Conservation (phyloP, 2,888 invertebrate genomes). For the Melitaea athalia region DNA sequence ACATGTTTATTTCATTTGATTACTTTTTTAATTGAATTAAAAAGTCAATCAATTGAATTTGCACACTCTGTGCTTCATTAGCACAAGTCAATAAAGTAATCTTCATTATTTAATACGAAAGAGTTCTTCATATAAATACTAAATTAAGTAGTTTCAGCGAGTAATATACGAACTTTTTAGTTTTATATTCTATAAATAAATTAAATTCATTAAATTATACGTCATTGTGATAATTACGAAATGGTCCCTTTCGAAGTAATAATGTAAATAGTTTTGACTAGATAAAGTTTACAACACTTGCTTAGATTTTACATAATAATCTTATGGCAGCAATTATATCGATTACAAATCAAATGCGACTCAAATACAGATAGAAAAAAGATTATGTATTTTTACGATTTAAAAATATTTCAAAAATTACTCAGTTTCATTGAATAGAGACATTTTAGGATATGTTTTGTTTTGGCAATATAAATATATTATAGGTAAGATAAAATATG, state of each 20-base stretch:
- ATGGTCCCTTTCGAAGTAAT: constrained; percentile 22
- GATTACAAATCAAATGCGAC: constrained; percentile 26
- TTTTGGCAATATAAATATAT: neutral
- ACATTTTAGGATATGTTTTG: constrained; percentile 8
- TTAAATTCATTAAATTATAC: neutral
- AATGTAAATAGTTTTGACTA: constrained; percentile 58
- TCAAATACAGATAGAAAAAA: constrained; percentile 27
- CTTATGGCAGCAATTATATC: constrained; percentile 48
- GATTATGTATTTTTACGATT: neutral
- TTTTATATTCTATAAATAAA: neutral
- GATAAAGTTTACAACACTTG: constrained; percentile 49
- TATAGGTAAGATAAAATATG: neutral
- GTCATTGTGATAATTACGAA: constrained; percentile 38
- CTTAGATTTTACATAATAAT: constrained; percentile 41
- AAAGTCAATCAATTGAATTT: too few species aligned
- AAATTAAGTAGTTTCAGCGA: too few species aligned
- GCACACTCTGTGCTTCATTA: too few species aligned
- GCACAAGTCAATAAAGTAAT: too few species aligned
- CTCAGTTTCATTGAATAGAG: neutral
- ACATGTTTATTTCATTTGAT: too few species aligned
- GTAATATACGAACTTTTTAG: neutral
- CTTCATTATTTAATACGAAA: too few species aligned
- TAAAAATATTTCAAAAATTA: constrained; percentile 3
- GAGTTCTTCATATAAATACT: too few species aligned
- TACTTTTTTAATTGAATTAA: too few species aligned